phyloP scores from a whole-genome alignment of 2,113 vertebrate species.

The Solea solea region DNA sequence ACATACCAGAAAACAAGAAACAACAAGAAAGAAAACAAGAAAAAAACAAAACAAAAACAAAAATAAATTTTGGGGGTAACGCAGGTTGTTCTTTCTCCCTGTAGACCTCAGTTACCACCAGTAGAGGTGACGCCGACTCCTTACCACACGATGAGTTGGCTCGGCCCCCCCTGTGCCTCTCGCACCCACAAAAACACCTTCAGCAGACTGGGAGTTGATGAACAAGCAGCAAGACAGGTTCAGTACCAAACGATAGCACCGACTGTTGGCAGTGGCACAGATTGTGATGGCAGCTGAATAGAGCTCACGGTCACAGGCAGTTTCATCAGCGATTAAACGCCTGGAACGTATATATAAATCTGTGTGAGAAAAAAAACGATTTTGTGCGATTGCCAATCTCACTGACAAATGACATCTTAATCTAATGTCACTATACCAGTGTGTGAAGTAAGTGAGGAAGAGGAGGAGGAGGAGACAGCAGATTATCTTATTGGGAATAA shows the following conservation, averaged over 20 bases:
- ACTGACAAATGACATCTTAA: too few species aligned
- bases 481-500: too few species aligned
- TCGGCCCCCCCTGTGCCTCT: slow-evolving; percentile 73
- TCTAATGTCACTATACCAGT: too few species aligned
- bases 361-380: too few species aligned
- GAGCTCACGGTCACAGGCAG: too few species aligned
- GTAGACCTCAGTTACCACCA: slow-evolving; percentile 63
- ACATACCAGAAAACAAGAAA: neutral
- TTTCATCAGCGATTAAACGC: too few species aligned
- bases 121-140: slow-evolving; percentile 76
- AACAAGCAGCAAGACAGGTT: slow-evolving; percentile 76
- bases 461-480: too few species aligned
- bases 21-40: neutral
- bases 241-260: neutral
- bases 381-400: too few species aligned
- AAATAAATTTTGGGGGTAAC: neutral
- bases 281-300: neutral
- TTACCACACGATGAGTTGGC: slow-evolving; percentile 80
- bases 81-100: neutral
- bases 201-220: slow-evolving; percentile 78
- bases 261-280: neutral
- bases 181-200: slow-evolving; percentile 77
- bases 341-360: too few species aligned
- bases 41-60: neutral
- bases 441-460: too few species aligned